Evolutionary conservation across 2,888 invertebrate genomes (phyloP), one percentile per base, ranked within the genome.

Genomic region (Drosophila mimica): DNA sequence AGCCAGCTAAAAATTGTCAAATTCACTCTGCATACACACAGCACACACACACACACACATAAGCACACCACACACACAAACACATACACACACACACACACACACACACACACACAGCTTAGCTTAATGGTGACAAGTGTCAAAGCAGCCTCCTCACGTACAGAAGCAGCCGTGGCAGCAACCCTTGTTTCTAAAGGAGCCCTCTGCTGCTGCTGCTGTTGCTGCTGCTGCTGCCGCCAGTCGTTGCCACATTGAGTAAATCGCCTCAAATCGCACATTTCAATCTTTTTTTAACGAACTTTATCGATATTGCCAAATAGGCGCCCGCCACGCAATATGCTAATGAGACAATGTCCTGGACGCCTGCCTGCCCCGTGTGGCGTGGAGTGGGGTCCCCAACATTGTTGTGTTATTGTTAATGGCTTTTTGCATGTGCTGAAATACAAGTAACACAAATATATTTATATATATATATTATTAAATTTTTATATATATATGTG

Each of bases 321-420:
- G 82, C 83, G 79, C 76, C 81, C 82, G 76, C 80, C 91, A 91
- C 89, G 91, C 91, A 91, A 91, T 90, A 91, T 91, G 91, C 82
- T 90, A 91, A 91, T 91, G 88, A 91, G 83, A 79, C 75, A 79
- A 69, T 75, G 79, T 78, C 60, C 70, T 33, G 34, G 49, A 56
- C n/a, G 33, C 20, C 64, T 17, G 46, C 46, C 15, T 46, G 7
- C 8, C 31, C 38, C 49, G 11, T 9, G 2, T 33, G 33, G 33
- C 9, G 8, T 20, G 20, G 13, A 46, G n/a, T 20, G 9, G 3
- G 11, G 13, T 20, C 11, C 38, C 20, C 49, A 15, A 33, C 36
- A 57, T 56, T 58, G 52, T 61, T 70, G 62, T 60, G 70, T 61
- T 59, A 74, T 56, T 78, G 85, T 79, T 85, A 85, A 85, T 88